Evolutionary conservation across 1,140 invertebrate species (phyloP).

Genomic region (Drosophila subobscura): DNA sequence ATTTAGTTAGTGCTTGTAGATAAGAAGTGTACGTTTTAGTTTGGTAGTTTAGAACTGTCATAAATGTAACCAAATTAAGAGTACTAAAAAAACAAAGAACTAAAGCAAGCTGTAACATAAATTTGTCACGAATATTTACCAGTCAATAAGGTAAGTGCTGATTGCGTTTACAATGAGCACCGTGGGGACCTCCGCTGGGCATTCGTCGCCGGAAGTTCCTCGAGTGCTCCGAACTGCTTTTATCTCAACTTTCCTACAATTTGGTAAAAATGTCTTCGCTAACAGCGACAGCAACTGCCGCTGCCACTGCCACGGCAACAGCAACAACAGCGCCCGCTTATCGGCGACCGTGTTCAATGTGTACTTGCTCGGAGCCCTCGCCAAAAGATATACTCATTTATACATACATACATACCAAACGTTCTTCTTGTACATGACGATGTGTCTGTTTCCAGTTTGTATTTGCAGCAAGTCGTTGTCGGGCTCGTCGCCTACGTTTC

Average conservation of each 20-base stretch:
- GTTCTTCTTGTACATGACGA: slow-evolving; percentile 6
- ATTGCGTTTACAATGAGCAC: too few relatives aligned
- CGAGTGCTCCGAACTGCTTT: slow-evolving; percentile 17
- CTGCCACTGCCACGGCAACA: too few relatives aligned
- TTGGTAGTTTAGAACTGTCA: too few relatives aligned
- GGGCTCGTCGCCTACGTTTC: slow-evolving; percentile 4
- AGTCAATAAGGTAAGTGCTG: too few relatives aligned
- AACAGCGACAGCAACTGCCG: slow-evolving; percentile 14
- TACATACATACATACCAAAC: slow-evolving; percentile 2
- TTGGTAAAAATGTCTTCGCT: slow-evolving; percentile 9
- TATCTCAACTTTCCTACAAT: slow-evolving; percentile 28
- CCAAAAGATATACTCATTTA: too few relatives aligned
- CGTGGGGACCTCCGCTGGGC: too few relatives aligned
- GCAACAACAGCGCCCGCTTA: slow-evolving; percentile 38
- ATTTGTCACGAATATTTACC: too few relatives aligned
- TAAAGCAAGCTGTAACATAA: too few relatives aligned
- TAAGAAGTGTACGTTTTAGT: too few relatives aligned
- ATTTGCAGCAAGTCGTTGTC: slow-evolving; percentile 6
- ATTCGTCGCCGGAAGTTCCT: slow-evolving; percentile 23
- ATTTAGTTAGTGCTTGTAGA: neutral
- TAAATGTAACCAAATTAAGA: too few relatives aligned
- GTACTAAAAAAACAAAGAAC: too few relatives aligned
- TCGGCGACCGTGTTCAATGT: slow-evolving; percentile 11
- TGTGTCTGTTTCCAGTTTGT: slow-evolving; percentile 3
- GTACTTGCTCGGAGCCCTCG: too few relatives aligned